These are phyloP conservation scores for Crotalus tigris DNA, from an alignment of 2,113 vertebrate species.

Conservation along the genomic window DNA sequence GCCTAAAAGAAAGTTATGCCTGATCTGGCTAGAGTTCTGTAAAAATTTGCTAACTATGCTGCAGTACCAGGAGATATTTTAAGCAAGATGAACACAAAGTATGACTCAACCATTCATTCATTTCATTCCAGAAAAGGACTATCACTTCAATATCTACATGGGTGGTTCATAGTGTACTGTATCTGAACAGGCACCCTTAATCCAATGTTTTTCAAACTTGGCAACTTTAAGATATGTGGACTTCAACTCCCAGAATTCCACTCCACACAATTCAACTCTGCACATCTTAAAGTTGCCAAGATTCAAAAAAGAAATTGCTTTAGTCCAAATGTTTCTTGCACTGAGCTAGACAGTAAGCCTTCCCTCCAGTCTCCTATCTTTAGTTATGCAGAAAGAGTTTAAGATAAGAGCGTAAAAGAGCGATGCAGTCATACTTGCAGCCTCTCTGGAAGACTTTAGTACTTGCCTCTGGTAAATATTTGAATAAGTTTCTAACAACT, in stretches of 20 bases:
- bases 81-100: background rate
- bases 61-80: background rate
- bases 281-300: background rate
- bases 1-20: background rate
- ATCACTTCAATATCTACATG: background rate
- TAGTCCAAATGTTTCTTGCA: background rate
- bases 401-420: background rate
- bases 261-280: background rate
- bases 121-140: background rate
- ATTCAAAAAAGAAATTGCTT: background rate
- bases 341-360: background rate
- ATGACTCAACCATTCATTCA: background rate
- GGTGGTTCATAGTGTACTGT: background rate
- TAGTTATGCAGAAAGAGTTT: background rate
- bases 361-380: background rate
- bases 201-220: background rate
- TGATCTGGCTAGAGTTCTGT: background rate
- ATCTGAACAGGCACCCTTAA: background rate
- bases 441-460: background rate
- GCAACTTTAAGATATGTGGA: background rate
- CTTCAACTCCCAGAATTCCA: background rate
- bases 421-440: background rate
- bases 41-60: background rate
- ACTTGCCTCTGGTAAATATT: slow-evolving; percentile 20
- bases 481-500: slow-evolving; percentile 2